phyloP scores from a whole-genome alignment of 2,113 vertebrate species.

The Scortum barcoo region DNA sequence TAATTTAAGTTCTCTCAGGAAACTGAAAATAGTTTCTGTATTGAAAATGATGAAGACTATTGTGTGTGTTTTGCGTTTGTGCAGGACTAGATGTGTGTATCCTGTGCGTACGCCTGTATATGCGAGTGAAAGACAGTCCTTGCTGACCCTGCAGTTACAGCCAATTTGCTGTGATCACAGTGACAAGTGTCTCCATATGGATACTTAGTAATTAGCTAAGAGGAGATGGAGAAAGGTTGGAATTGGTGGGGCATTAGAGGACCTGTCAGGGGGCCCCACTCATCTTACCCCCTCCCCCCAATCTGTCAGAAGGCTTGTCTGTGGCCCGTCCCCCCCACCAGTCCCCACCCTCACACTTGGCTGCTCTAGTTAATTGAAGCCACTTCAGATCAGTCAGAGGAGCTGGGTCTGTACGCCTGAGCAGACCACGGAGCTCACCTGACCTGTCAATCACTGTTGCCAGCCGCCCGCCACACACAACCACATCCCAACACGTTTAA shows the following conservation, averaged over 20 bases:
- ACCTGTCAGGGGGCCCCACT: conserved; percentile 60
- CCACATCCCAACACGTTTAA: conserved; percentile 6
- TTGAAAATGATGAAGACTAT: conserved; percentile 18
- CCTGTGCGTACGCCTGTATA: neutral
- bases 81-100: neutral
- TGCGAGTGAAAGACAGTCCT: conserved; percentile 1
- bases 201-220: conserved; percentile 73
- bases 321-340: conserved; percentile 13
- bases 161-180: conserved; percentile 71
- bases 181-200: conserved; percentile 69
- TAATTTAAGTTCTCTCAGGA: conserved; percentile 11
- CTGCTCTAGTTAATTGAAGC: conserved; percentile 80
- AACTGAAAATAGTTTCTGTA: conserved; percentile 28
- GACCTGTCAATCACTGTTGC: conserved; percentile 64
- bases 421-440: conserved; percentile 60
- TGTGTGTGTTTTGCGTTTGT: conserved; percentile 9
- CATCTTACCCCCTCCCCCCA: conserved; percentile 23
- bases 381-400: conserved; percentile 74
- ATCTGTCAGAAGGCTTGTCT: conserved; percentile 65
- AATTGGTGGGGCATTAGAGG: conserved; percentile 54
- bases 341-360: conserved; percentile 70
- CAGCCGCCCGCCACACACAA: conserved; percentile 18
- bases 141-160: conserved; percentile 62
- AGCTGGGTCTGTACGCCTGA: conserved; percentile 63
- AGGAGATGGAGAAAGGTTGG: conserved; percentile 62